Conservation (phyloP, 2,797 vertebrate genomes). For the Cygnus olor region DNA sequence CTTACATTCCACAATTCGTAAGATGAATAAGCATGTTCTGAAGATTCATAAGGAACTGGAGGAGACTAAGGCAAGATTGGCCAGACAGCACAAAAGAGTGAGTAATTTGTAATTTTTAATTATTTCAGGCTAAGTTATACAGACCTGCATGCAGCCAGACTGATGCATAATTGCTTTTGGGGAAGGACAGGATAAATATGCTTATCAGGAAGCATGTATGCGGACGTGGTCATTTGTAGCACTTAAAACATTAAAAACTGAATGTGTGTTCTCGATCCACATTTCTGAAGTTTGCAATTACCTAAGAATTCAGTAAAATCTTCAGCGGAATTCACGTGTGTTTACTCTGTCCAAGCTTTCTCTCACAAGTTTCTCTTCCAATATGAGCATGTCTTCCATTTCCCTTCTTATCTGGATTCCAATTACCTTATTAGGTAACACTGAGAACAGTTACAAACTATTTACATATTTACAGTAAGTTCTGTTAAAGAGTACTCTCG, state of each 20-base stretch:
- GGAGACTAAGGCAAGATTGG: slow-evolving; percentile 94
- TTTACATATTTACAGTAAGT: neutral
- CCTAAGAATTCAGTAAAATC: neutral
- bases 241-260: neutral
- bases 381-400: neutral
- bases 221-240: neutral
- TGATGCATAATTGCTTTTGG: neutral
- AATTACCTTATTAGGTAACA: neutral
- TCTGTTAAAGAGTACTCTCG: slow-evolving; percentile 25
- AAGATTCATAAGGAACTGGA: slow-evolving; percentile 98
- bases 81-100: slow-evolving; percentile 91
- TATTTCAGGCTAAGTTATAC: neutral
- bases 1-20: slow-evolving; percentile 95
- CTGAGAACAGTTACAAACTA: neutral
- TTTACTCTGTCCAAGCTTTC: neutral
- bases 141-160: neutral
- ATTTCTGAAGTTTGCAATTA: neutral
- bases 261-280: neutral
- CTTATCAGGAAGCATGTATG: neutral
- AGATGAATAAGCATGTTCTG: slow-evolving; percentile 99
- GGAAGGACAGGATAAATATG: neutral
- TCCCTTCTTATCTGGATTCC: neutral
- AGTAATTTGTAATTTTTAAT: neutral
- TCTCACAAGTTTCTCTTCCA: neutral
- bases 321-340: fast-evolving